Evolutionary conservation across 2,797 vertebrate genomes (phyloP), one percentile per base, ranked within the genome.

Genomic region (Carduelis carduelis): DNA sequence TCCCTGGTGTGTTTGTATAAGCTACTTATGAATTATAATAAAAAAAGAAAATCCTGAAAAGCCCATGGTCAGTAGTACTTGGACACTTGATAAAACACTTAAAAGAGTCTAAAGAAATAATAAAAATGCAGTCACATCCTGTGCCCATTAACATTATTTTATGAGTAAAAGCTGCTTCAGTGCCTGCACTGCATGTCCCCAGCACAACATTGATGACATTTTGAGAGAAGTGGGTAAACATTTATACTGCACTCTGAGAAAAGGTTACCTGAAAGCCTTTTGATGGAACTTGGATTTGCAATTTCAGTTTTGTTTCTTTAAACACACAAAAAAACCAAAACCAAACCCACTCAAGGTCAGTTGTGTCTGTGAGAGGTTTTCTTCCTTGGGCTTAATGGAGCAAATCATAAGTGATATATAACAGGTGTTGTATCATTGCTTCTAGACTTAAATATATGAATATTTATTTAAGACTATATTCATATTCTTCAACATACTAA

Each of bases 181-280:
- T 76, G 92, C 55, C 85, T 21, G 13, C 46, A 55, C 50, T 59
- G 78, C 14, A 1, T 93, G 76, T 94, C 94, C 70, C 66, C 43
- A 61, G 50, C 75, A 79, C 11, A 4, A 34, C 68, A 20, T 24
- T 92, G 83, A 82, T 97, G 80, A 87, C 87, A 94, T 79, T 93
- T 96, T 56, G 77, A 86, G 74, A 94, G 35, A 93, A 32, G 41
- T 88, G 24, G 27, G 77, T 77, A 92, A 92, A 66, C 59, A 65
- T 91, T 95, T 95, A 41, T 61, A 56, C 44, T 95, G 43, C 11
- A 5, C 76, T 93, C 78, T 78, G 79, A 90, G 87, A 83, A 95
- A 95, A 94, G 86, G 91, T 94, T 95, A 92, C 28, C 7, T 66
- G 46, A 78, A 81, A 94, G 65, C 61, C 71, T 91, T 94, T 61